phyloP scores from a whole-genome alignment of 2,888 invertebrate species.

The Dioctria rufipes region DNA sequence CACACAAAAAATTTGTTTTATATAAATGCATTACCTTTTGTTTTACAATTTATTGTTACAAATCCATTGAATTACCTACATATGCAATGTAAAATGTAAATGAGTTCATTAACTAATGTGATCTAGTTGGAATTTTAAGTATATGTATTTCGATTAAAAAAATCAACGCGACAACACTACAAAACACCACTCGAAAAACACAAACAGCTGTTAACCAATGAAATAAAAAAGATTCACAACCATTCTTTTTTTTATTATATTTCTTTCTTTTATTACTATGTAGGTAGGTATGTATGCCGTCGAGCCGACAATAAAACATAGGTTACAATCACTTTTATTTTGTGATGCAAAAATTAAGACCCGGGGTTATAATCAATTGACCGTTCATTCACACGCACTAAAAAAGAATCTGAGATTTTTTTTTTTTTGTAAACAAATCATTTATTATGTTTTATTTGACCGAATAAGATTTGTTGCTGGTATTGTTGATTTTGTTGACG shows the following conservation, averaged over 20 bases:
- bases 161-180: conserved; percentile 26
- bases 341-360: conserved; percentile 7
- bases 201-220: conserved; percentile 38
- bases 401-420: background rate
- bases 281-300: background rate
- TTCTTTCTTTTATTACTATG: background rate
- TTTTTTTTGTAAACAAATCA: conserved; percentile 44
- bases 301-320: conserved; percentile 2
- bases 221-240: conserved; percentile 23
- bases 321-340: conserved; percentile 30
- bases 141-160: background rate
- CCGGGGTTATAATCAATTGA: conserved; percentile 35
- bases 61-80: conserved; percentile 36
- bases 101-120: background rate
- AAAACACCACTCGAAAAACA: conserved; percentile 38
- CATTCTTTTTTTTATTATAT: conserved; percentile 2
- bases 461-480: conserved; percentile 27
- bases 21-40: conserved; percentile 44
- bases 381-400: conserved; percentile 28
- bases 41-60: conserved; percentile 12
- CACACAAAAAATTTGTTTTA: conserved; percentile 46
- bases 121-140: too few relatives aligned
- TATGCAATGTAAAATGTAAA: conserved; percentile 4
- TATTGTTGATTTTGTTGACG: background rate
- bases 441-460: conserved; percentile 41